Percentiles rank a stretch among this genome's conserved stretches.
phyloP scores from a whole-genome alignment of 2,113 vertebrate species.

The Lasiurus cinereus region DNA sequence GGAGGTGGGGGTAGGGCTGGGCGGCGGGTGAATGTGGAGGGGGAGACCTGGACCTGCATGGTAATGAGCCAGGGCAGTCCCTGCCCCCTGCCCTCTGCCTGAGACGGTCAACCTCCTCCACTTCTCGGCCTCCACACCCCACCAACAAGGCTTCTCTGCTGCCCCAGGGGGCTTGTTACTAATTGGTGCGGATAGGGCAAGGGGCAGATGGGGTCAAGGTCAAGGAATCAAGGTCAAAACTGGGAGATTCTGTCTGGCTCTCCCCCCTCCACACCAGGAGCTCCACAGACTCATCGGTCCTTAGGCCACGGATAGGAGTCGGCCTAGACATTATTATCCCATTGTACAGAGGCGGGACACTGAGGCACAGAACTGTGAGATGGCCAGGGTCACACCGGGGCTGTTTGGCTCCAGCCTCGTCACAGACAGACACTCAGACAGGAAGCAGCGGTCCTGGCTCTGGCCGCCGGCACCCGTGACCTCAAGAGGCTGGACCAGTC shows the following conservation, averaged over 20 bases:
- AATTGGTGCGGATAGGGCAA: fast-evolving
- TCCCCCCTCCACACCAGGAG: neutral
- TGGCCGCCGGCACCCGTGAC: neutral
- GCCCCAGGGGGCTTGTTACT: neutral
- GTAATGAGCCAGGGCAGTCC: neutral
- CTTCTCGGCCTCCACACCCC: neutral
- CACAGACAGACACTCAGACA: neutral
- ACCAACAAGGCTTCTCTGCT: neutral
- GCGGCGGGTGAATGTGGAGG: neutral
- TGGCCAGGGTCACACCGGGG: neutral
- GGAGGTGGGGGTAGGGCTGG: slow-evolving; percentile 31
- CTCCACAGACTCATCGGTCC: neutral
- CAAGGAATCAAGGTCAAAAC: slow-evolving; percentile 23
- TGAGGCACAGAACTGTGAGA: neutral
- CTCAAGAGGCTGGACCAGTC: neutral
- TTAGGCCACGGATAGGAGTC: fast-evolving
- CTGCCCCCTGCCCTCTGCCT: neutral
- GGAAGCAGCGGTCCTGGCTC: neutral
- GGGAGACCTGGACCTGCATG: neutral
- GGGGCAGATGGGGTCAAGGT: neutral
- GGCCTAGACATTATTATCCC: fast-evolving
- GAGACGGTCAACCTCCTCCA: fast-evolving
- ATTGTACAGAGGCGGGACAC: neutral
- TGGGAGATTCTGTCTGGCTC: neutral
- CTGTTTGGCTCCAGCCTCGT: too few relatives aligned